Evolutionary conservation across 2,113 vertebrate species (phyloP).

Genomic region (Bufo bufo): DNA sequence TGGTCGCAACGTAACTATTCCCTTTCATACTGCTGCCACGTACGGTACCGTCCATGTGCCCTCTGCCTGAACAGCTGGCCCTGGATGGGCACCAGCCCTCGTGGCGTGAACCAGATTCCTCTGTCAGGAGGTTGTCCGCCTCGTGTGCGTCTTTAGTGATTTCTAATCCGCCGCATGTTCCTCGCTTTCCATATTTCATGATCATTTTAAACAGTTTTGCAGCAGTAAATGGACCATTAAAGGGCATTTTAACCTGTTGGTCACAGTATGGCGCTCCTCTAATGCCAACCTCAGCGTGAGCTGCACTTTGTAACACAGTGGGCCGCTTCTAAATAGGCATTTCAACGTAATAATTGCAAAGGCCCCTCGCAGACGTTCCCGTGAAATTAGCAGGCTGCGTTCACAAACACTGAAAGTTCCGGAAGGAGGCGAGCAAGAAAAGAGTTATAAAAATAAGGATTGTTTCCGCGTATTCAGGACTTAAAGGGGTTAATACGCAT

Average conservation of each 20-base stretch:
- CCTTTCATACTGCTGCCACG: no score
- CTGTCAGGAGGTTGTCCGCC: no score
- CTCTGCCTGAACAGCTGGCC: no score
- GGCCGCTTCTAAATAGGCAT: slow-evolving; percentile 11
- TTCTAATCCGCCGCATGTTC: not conserved
- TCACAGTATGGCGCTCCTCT: slow-evolving; percentile 4
- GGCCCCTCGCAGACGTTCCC: not conserved
- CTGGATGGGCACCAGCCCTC: no score
- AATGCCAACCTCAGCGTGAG: slow-evolving; percentile 18
- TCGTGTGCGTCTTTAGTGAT: not conserved
- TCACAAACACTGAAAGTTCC: not conserved
- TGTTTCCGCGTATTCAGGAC: not conserved
- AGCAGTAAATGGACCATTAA: slow-evolving; percentile 43
- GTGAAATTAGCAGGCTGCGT: not conserved
- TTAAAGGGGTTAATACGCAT: accelerated
- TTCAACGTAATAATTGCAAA: slow-evolving; percentile 9
- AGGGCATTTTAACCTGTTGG: slow-evolving; percentile 40
- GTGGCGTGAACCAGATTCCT: no score
- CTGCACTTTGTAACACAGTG: slow-evolving; percentile 8
- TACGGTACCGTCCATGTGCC: no score
- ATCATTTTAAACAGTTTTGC: slow-evolving; percentile 2
- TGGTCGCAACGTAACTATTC: no score
- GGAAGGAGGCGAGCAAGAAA: not conserved
- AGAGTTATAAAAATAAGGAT: not conserved
- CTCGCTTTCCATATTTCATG: not conserved